Base-by-base conservation (phyloP, 2,113 vertebrate species). In the Amphiprion percula region DNA sequence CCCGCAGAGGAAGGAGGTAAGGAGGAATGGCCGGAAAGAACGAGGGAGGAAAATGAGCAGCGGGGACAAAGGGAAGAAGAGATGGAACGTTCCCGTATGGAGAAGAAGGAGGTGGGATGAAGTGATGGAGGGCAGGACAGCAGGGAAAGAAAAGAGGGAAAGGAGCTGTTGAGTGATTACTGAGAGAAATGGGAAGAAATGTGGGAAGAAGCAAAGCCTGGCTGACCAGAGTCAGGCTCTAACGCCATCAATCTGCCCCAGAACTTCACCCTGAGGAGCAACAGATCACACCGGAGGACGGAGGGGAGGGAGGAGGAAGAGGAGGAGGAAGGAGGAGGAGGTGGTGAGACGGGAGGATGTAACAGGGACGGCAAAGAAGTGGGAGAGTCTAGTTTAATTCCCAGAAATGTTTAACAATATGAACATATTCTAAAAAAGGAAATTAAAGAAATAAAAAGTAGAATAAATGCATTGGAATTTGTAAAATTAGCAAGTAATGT, bases 261-360 rank as follows among this genome's bases (percentile, higher is more conserved):
- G 46, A 85, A 88, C 82, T 0, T 84, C 61, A 78, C 91, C 89
- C 88, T 3, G 37, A 88, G 88, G 88, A 90, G 69, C 85, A 79
- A 90, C 80, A 70, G 69, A 88, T 91, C 85, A 90, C 68, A 74
- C 59, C 72, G 58, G 62, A 69, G 68, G 63, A 88, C 68, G 83
- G 82, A 83, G 80, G 23, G 19, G 67, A 61, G 62, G 49, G 15
- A 24, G 55, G 49, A 77, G 46, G 24, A 53, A 47, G 50, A 52
- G 39, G 47, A 50, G 47, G 55, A 50, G 26, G 26, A 3, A 26
- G 30, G 30, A 30, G 30, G 30, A 4, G 30, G 3, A 26, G 26
- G 26, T 2, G 17, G 21, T 62, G 60, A 53, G 62, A 66, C 58
- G 60, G 60, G 53, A 71, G 16, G 59, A 69, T 59, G 14, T 26